Conservation (phyloP, 2,797 vertebrate genomes). For the Tachyglossus aculeatus region DNA sequence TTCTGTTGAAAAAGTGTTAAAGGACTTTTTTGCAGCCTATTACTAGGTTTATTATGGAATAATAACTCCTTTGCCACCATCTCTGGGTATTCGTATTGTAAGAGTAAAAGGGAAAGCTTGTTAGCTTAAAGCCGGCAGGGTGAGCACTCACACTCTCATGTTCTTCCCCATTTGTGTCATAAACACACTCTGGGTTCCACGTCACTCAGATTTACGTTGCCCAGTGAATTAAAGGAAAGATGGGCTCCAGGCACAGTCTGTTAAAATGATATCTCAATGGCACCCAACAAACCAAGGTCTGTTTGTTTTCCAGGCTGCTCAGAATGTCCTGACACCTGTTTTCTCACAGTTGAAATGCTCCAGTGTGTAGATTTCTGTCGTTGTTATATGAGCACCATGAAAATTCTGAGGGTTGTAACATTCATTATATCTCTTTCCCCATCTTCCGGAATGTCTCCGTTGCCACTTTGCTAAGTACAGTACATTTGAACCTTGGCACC, state of each 20-base stretch:
- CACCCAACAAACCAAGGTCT: background rate
- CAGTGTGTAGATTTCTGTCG: conserved; percentile 3
- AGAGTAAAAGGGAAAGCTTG: background rate
- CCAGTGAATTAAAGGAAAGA: conserved; percentile 11
- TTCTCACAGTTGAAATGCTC: conserved; percentile 40
- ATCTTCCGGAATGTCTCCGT: conserved; percentile 16
- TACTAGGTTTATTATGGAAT: conserved; percentile 9
- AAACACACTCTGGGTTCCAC: background rate
- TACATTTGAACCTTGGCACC: conserved; percentile 7
- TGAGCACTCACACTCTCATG: conserved; percentile 9
- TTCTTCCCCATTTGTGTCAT: background rate
- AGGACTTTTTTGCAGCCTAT: background rate
- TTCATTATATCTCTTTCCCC: conserved; percentile 19
- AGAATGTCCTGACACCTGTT: conserved; percentile 45
- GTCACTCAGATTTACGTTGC: conserved; percentile 5
- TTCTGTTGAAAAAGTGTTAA: background rate
- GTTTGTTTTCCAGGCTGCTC: conserved; percentile 3
- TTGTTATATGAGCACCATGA: conserved; percentile 44
- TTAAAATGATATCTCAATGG: background rate
- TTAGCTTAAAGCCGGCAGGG: background rate
- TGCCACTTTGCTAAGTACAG: conserved; percentile 5
- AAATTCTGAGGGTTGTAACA: conserved; percentile 14
- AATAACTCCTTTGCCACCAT: background rate
- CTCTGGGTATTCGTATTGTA: background rate
- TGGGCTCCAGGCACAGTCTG: background rate